phyloP scores from a whole-genome alignment of 1,140 invertebrate genomes.

The Alviniconcha marisindica region DNA sequence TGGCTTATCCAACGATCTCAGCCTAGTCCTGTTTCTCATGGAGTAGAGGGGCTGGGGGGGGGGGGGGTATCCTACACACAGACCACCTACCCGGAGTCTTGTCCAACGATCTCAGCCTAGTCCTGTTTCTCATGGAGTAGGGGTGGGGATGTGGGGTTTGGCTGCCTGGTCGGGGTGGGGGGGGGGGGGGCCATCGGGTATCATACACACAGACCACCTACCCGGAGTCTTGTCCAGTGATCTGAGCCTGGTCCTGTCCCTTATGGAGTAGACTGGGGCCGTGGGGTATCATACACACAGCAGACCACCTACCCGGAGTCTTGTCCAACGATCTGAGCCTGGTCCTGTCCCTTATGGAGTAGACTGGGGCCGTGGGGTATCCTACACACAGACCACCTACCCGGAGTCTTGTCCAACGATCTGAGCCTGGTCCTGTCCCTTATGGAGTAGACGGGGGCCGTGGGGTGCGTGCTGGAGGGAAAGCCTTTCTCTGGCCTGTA shows the following conservation, averaged over 20 bases:
- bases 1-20: slow-evolving; percentile 75
- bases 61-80: too few relatives aligned
- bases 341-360: slow-evolving; percentile 83
- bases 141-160: too few relatives aligned
- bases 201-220: too few relatives aligned
- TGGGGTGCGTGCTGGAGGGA: slow-evolving; percentile 78
- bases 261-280: slow-evolving; percentile 84
- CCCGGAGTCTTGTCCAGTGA: slow-evolving; percentile 79
- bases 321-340: slow-evolving; percentile 75
- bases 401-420: slow-evolving; percentile 79
- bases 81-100: slow-evolving; percentile 79
- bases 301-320: slow-evolving; percentile 79
- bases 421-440: slow-evolving; percentile 79
- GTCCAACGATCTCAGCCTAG: slow-evolving; percentile 75
- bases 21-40: slow-evolving; percentile 81
- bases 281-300: too few relatives aligned
- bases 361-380: slow-evolving; percentile 80
- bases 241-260: slow-evolving; percentile 78
- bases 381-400: too few relatives aligned
- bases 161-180: too few relatives aligned
- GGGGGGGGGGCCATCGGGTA: slow-evolving; percentile 79
- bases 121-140: slow-evolving; percentile 84
- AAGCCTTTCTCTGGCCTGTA: slow-evolving; percentile 86
- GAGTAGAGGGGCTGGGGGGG: slow-evolving; percentile 84
- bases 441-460: slow-evolving; percentile 83